Evolutionary conservation across 2,888 invertebrate species (phyloP).

Genomic region (Schrankia costaestrigalis): DNA sequence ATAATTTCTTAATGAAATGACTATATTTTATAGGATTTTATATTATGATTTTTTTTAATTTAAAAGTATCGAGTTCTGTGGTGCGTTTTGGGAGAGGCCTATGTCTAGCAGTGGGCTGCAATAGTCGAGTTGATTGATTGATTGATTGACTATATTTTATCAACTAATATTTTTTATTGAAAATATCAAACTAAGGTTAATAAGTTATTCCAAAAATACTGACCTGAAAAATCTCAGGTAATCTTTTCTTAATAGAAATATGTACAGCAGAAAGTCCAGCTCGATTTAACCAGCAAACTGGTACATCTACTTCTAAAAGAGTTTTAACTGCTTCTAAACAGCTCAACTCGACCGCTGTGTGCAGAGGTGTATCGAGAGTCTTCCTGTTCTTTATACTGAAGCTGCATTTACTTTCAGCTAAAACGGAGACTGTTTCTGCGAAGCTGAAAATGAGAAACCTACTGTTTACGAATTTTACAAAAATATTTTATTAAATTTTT

Average conservation of each 20-base stretch:
- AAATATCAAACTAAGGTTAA: background rate
- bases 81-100: too few species aligned
- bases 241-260: conserved; percentile 44
- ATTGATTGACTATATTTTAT: too few species aligned
- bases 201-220: background rate
- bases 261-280: conserved; percentile 56
- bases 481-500: too few species aligned
- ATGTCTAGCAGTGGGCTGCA: too few species aligned
- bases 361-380: conserved; percentile 21
- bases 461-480: background rate
- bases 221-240: conserved; percentile 36
- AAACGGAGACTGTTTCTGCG: conserved; percentile 18
- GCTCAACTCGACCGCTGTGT: conserved; percentile 26
- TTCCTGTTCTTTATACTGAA: conserved; percentile 11
- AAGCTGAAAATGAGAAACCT: conserved; percentile 16
- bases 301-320: conserved; percentile 10
- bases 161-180: too few species aligned
- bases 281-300: conserved; percentile 17
- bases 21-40: too few species aligned
- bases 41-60: too few species aligned
- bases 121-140: too few species aligned
- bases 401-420: conserved; percentile 9
- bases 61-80: too few species aligned
- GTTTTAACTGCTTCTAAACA: conserved; percentile 16
- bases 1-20: too few species aligned